Percentiles rank a stretch among this genome's conserved stretches.
Evolutionary conservation across 2,888 invertebrate genomes (phyloP).

Genomic region (Drosophila anomalata): DNA sequence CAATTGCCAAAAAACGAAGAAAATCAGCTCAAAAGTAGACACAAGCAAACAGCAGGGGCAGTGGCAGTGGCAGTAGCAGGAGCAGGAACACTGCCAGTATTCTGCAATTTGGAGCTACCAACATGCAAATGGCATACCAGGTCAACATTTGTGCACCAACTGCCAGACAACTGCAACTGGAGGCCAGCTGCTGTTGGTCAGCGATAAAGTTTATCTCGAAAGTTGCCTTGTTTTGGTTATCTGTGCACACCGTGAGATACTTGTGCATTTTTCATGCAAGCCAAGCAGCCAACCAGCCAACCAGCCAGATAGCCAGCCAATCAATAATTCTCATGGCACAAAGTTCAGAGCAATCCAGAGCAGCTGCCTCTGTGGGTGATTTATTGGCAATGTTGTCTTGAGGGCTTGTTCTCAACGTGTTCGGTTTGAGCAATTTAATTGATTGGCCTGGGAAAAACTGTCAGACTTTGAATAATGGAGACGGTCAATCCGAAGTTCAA

Average conservation of each 20-base stretch:
- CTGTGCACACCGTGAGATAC: slow-evolving; percentile 61
- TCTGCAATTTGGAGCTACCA: slow-evolving; percentile 60
- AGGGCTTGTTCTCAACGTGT: slow-evolving; percentile 63
- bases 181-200: slow-evolving; percentile 54
- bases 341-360: slow-evolving; percentile 39
- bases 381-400: slow-evolving; percentile 61
- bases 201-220: slow-evolving; percentile 75
- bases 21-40: slow-evolving; percentile 1
- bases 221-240: slow-evolving; percentile 60
- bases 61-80: slow-evolving; percentile 27
- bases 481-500: not conserved
- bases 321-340: slow-evolving; percentile 60
- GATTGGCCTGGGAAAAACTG: slow-evolving; percentile 81
- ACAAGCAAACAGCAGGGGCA: slow-evolving; percentile 45
- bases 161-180: slow-evolving; percentile 23
- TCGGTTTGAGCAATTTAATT: slow-evolving; percentile 66
- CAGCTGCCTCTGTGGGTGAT: slow-evolving; percentile 64
- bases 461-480: slow-evolving; percentile 50
- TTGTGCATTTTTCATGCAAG: slow-evolving; percentile 45
- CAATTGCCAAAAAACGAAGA: slow-evolving; percentile 65
- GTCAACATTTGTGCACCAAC: slow-evolving; percentile 58
- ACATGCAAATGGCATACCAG: slow-evolving; percentile 80
- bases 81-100: not conserved
- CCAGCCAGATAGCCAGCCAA: slow-evolving; percentile 42
- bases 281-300: not conserved